phyloP scores from a whole-genome alignment of 2,888 invertebrate genomes.

The Scrobipalpa costella region DNA sequence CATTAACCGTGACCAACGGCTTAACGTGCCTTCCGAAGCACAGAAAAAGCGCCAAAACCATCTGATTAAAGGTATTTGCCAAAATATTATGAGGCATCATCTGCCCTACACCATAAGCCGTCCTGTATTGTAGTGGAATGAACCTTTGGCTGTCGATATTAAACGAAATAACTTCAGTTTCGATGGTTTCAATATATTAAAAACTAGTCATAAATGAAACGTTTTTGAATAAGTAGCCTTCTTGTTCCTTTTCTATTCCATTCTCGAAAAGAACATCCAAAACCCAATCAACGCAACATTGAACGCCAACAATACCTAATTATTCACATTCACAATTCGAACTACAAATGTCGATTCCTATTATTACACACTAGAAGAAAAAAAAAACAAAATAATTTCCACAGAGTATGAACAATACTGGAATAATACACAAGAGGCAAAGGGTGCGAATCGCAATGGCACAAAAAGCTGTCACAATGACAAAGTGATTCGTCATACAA shows the following conservation, averaged over 20 bases:
- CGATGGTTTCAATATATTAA: too few relatives aligned
- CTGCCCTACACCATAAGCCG: too few relatives aligned
- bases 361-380: conserved; percentile 5
- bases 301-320: conserved; percentile 18
- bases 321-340: conserved; percentile 12
- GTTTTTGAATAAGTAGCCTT: too few relatives aligned
- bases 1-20: too few relatives aligned
- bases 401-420: conserved; percentile 9
- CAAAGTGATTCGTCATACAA: conserved; percentile 77
- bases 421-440: conserved; percentile 35
- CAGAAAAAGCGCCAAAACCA: too few relatives aligned
- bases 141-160: too few relatives aligned
- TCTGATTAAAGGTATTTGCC: too few relatives aligned
- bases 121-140: too few relatives aligned
- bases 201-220: too few relatives aligned
- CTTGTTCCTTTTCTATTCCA: neutral
- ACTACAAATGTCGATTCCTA: conserved; percentile 20
- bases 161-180: too few relatives aligned
- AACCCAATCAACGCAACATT: conserved; percentile 19
- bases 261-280: neutral
- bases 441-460: conserved; percentile 73
- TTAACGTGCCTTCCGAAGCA: too few relatives aligned
- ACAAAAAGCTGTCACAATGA: conserved; percentile 75
- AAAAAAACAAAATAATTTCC: conserved; percentile 7
- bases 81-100: too few relatives aligned